These are phyloP conservation scores for Staurois parvus DNA, from an alignment of 2,797 vertebrate genomes.

Conservation along the genomic window DNA sequence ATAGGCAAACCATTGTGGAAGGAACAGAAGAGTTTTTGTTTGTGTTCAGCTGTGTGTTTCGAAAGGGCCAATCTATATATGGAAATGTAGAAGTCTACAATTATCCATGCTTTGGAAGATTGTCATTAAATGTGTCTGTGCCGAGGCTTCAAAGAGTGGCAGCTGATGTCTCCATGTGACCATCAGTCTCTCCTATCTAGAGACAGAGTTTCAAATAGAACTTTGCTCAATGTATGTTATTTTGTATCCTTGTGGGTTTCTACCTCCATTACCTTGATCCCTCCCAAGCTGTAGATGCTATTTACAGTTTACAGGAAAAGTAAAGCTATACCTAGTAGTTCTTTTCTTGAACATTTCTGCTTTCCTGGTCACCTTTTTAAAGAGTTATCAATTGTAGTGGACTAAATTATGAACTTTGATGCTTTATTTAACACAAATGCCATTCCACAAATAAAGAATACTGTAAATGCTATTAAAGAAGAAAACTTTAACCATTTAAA, in stretches of 20 bases:
- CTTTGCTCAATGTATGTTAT: neutral
- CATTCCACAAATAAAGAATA: neutral
- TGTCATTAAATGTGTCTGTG: slow-evolving; percentile 43
- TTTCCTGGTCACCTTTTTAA: slow-evolving; percentile 9
- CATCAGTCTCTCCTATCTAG: neutral
- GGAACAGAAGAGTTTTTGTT: slow-evolving; percentile 34
- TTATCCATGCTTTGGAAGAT: slow-evolving; percentile 33
- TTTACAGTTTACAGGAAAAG: slow-evolving; percentile 11
- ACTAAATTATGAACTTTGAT: slow-evolving; percentile 1
- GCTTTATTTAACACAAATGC: slow-evolving; percentile 13
- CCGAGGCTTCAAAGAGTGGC: slow-evolving; percentile 11
- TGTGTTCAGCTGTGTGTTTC: slow-evolving; percentile 7
- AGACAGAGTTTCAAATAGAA: neutral
- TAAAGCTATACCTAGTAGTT: neutral
- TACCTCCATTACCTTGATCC: slow-evolving; percentile 10
- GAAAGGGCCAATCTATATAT: slow-evolving; percentile 44
- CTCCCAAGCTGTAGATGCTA: neutral
- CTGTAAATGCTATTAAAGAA: neutral
- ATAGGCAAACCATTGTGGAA: slow-evolving; percentile 46
- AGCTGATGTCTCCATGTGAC: slow-evolving; percentile 44
- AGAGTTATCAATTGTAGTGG: neutral
- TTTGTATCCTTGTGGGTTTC: neutral
- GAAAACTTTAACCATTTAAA: neutral
- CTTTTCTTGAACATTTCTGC: neutral
- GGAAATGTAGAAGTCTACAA: slow-evolving; percentile 33